A percentile compares a stretch with the other conserved stretches of the same genome.
Evolutionary conservation across 2,113 vertebrate genomes (phyloP).

Genomic region (Megaleporinus macrocephalus): DNA sequence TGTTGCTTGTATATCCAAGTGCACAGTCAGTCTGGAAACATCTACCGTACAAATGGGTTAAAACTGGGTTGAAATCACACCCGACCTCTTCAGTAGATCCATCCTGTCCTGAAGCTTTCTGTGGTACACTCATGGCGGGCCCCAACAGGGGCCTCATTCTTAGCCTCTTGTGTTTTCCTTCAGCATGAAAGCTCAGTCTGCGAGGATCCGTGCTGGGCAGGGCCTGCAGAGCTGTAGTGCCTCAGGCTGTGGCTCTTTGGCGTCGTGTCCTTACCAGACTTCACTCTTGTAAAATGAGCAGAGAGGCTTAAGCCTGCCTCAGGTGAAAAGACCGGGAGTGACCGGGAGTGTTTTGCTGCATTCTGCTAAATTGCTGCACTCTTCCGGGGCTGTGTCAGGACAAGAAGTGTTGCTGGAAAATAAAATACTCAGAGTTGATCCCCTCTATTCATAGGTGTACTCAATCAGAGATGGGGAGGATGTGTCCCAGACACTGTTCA

Average conservation of each 20-base stretch:
- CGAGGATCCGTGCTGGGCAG: neutral
- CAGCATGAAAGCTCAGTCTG: neutral
- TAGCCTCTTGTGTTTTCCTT: neutral
- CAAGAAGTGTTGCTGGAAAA: neutral
- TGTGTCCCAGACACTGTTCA: too few relatives aligned
- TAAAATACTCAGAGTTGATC: too few relatives aligned
- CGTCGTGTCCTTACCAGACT: conserved; percentile 10
- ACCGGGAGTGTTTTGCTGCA: conserved; percentile 20
- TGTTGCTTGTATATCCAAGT: too few relatives aligned
- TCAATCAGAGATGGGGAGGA: too few relatives aligned
- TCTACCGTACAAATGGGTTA: too few relatives aligned
- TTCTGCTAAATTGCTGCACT: conserved; percentile 19
- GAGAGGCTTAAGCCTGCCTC: neutral
- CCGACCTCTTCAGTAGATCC: neutral
- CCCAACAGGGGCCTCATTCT: neutral
- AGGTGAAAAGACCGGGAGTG: conserved; percentile 8
- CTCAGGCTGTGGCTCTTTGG: neutral
- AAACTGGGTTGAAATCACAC: too few relatives aligned
- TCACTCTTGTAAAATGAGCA: neutral
- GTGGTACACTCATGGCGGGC: neutral
- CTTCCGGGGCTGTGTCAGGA: conserved; percentile 7
- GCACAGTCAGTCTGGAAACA: too few relatives aligned
- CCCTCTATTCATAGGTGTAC: too few relatives aligned
- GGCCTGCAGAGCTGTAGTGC: neutral
- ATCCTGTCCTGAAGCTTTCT: neutral